Evolutionary conservation across 2,888 invertebrate genomes (phyloP), one percentile per base, ranked within the genome.

Genomic region (Calameuta idolon): DNA sequence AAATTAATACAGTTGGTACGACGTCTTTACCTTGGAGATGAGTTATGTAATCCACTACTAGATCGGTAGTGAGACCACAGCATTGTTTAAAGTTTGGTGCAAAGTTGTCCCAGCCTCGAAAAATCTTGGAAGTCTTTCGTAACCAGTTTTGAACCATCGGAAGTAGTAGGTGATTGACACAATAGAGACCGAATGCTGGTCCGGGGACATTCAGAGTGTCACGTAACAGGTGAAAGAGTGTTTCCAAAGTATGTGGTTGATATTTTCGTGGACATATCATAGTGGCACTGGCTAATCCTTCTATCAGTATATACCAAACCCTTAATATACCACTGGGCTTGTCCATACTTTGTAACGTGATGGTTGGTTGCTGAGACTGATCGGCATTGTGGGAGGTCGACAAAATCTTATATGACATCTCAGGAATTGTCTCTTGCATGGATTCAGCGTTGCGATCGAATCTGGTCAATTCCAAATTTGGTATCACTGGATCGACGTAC

Each of bases 141-240:
- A 98, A 92, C 98, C 98, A 98, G 87, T 96, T 96, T 92, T 99
- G 98, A 30, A 98, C 96, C 93, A 97, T 96, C 0, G 98, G 98
- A 77, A 99, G 93, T 11, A 99, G 92, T 76, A 98, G 92, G 90
- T 98, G 97, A 90, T 98, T 98, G 79, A 98, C 95, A 91, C 98
- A 98, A 89, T 97, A 97, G 78, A 98, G 93, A 1, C 97, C 98
- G 90, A 98, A 98, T 84, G 96, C 95, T 3, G 97, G 95, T 34
- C 98, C 98, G 12, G 98, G 98, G 37, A 95, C 95, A 75, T 95
- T 94, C 9, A 96, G 92, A 11, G 96, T 94, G 84, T 96, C 96
- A 86, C 95, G 94, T 75, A 98, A 92, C 33, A 98, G 92, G 87
- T 97, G 96, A 88, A 98, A 98, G 69, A 98, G 93, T 0, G 96